Evolutionary conservation across 1,140 invertebrate genomes (phyloP).

Genomic region (Pararge aegeria): DNA sequence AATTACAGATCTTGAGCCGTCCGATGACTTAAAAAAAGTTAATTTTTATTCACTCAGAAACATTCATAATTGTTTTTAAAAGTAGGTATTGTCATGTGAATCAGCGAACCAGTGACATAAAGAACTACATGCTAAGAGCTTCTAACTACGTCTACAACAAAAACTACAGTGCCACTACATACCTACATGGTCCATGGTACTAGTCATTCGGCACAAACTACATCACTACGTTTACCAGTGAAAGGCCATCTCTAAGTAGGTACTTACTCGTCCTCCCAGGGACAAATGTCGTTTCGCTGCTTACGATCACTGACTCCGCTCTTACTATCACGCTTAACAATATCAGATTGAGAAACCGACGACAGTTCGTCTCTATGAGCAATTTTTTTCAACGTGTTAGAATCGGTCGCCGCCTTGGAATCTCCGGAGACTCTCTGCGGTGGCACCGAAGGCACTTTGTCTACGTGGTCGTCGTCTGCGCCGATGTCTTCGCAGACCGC

Average conservation of each 20-base stretch:
- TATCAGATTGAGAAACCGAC: slow-evolving; percentile 62
- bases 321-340: slow-evolving; percentile 73
- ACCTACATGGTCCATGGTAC: neutral
- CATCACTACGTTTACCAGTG: slow-evolving; percentile 13
- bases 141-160: slow-evolving; percentile 10
- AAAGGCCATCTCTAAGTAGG: slow-evolving; percentile 4
- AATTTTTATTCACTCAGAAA: too few relatives aligned
- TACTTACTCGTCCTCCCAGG: slow-evolving; percentile 95
- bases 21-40: too few relatives aligned
- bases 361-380: slow-evolving; percentile 63
- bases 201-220: slow-evolving; percentile 13
- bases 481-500: slow-evolving; percentile 83
- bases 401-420: slow-evolving; percentile 50
- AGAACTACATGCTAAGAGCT: neutral
- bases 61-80: too few relatives aligned
- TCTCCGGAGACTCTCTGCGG: slow-evolving; percentile 53
- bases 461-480: slow-evolving; percentile 81
- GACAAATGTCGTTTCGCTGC: slow-evolving; percentile 89
- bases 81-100: slow-evolving; percentile 22
- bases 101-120: slow-evolving; percentile 9
- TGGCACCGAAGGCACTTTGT: slow-evolving; percentile 67
- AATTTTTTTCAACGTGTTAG: slow-evolving; percentile 54
- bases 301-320: slow-evolving; percentile 65
- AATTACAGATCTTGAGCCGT: too few relatives aligned
- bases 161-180: neutral